A percentile compares a stretch with the other conserved stretches of the same genome.
Conservation (phyloP, 1,140 invertebrate species). For the Drosophila melanica region DNA sequence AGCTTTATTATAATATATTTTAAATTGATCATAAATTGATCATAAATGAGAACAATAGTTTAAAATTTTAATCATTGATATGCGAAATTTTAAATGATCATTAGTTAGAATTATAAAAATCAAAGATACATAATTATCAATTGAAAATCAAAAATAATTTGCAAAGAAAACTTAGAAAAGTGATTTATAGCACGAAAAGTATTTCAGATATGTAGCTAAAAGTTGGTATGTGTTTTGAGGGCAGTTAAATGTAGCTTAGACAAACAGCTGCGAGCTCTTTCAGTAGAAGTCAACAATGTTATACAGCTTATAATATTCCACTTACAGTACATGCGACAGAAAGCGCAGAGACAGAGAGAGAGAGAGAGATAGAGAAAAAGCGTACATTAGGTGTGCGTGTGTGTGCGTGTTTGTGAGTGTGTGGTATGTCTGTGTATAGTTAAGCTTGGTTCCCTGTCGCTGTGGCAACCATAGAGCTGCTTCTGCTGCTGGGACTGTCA, state of each 20-base stretch:
- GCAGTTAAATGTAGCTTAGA: slow-evolving; percentile 13
- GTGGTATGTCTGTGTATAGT: slow-evolving; percentile 15
- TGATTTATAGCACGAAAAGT: background rate
- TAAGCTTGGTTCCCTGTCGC: slow-evolving; percentile 34
- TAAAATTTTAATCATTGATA: too few species aligned
- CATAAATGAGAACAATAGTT: background rate
- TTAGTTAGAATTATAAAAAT: too few species aligned
- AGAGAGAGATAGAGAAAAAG: slow-evolving; percentile 21
- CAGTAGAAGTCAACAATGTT: slow-evolving; percentile 5
- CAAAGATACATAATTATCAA: too few species aligned
- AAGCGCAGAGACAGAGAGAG: background rate
- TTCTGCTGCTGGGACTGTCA: slow-evolving; percentile 27
- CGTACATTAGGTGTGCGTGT: background rate
- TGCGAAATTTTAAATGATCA: too few species aligned
- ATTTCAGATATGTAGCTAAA: slow-evolving; percentile 1
- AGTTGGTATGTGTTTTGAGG: background rate
- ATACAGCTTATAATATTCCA: slow-evolving; percentile 30
- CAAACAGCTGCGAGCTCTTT: slow-evolving; percentile 6
- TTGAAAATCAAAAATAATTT: too few species aligned
- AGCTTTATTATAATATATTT: too few species aligned
- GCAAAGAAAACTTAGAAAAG: background rate
- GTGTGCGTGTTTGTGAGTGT: slow-evolving; percentile 2
- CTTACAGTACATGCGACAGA: slow-evolving; percentile 29
- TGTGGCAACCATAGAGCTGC: slow-evolving; percentile 26
- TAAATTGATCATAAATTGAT: too few species aligned